Evolutionary conservation across 2,888 invertebrate species (phyloP), one percentile per base, ranked within the genome.

Genomic region (Amiota communis): DNA sequence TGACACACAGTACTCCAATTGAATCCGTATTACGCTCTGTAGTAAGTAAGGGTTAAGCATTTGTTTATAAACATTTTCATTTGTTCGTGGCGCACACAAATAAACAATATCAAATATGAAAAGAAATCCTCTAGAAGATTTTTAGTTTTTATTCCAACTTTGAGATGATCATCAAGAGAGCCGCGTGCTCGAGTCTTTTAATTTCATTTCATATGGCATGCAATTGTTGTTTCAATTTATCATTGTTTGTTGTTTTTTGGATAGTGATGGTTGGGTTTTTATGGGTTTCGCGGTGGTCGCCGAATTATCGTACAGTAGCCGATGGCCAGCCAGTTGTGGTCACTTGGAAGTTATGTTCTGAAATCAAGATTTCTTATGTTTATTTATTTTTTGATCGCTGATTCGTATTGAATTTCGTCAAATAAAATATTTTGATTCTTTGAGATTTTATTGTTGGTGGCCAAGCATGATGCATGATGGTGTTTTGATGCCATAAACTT

Each of bases 311-410:
- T 53, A 53, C 59, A 59, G 59, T 59, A 59, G 59, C 59, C 59
- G 59, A n/a, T n/a, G 10, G 53, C 13, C 36, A 51, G 53, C 13
- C 36, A 47, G 36, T 46, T 36, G 36, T 2, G 47, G 64, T n/a
- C 56, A 76, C 72, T 77, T 74, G 49, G 48, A 20, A 15, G 13
- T 15, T 51, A 71, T 82, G 77, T 78, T 77, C 36, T 36, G 0
- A 2, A 36, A 36, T 6, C 8, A 36, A 36, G 36, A 36, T 36
- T 36, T 36, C 36, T 36, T 36, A 36, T 59, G 59, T 59, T 59
- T 59, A 17, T 59, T 59, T 59, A 20, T 20, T 11, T 17, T 20
- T 12, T 9, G 20, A 20, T 12, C 59, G 8, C 20, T 20, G 17
- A 12, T 4, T n/a, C 53, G n/a, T 15, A 8, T 59, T 17, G 12